Evolutionary conservation across 92 coral and sea anemone species (phyloP).

Genomic region (Virgularia gustaviana): DNA sequence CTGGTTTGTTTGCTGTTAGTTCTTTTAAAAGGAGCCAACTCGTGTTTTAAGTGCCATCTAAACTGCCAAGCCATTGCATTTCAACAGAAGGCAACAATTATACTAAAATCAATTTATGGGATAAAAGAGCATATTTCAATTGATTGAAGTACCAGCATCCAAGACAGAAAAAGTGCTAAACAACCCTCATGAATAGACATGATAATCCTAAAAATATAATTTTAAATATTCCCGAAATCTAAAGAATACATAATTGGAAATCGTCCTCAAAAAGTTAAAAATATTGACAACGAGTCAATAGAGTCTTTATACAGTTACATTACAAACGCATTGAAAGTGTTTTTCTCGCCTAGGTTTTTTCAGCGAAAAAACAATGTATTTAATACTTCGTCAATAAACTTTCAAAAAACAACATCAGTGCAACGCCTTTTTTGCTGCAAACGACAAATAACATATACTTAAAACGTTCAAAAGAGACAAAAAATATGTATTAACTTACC

Average conservation of each 20-base stretch:
- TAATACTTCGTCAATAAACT: not conserved
- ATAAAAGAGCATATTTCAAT: not conserved
- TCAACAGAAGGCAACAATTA: not conserved
- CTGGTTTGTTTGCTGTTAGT: not conserved
- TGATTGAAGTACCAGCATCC: too few species aligned
- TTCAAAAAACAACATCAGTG: not conserved
- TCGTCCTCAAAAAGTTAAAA: not conserved
- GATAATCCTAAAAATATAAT: not conserved
- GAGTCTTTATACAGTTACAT: not conserved
- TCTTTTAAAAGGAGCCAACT: not conserved
- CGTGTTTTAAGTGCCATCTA: conserved; percentile 7
- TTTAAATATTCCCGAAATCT: not conserved
- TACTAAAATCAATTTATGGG: not conserved
- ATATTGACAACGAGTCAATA: not conserved
- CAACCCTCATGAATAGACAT: not conserved
- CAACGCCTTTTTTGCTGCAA: not conserved
- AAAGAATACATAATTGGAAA: not conserved
- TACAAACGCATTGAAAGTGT: not conserved
- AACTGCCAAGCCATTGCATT: conserved; percentile 1
- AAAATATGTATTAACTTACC: not conserved
- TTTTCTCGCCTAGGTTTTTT: not conserved
- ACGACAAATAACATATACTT: not conserved
- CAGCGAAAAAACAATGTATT: not conserved
- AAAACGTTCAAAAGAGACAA: not conserved
- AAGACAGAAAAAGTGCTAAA: not conserved